Evolutionary conservation across 2,797 vertebrate species (phyloP).

Genomic region (Trachurus trachurus): DNA sequence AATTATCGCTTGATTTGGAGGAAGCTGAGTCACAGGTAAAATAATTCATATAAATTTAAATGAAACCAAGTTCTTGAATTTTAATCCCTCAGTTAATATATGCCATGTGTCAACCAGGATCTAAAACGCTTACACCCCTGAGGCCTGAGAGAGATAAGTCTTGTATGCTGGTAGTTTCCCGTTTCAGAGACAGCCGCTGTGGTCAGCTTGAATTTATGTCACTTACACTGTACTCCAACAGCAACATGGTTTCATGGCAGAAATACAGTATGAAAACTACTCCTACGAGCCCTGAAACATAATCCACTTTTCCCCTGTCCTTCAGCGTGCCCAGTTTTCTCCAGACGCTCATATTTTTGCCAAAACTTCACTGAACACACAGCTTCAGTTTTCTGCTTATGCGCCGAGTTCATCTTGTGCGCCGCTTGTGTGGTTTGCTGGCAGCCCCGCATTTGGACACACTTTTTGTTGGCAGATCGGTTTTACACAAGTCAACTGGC

Average conservation of each 20-base stretch:
- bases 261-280: constrained; percentile 16
- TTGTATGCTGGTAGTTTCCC: not conserved
- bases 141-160: not conserved
- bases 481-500: constrained; percentile 12
- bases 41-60: not conserved
- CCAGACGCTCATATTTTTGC: not conserved
- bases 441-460: constrained; percentile 4
- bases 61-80: not conserved
- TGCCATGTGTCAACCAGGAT: not conserved
- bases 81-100: not conserved
- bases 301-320: constrained; percentile 11
- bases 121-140: not conserved
- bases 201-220: constrained; percentile 10
- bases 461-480: constrained; percentile 7
- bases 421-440: not conserved
- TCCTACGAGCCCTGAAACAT: constrained; percentile 14
- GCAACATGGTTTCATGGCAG: constrained; percentile 10
- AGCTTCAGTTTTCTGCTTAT: constrained; percentile 23
- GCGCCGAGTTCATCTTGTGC: constrained; percentile 12
- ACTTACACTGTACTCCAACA: constrained; percentile 4
- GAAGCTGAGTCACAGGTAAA: not conserved
- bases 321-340: not conserved
- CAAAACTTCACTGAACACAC: constrained; percentile 5
- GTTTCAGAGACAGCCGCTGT: not conserved
- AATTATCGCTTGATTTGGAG: not conserved